Base-by-base conservation (phyloP, 2,113 vertebrate species). In the Butorides virescens region DNA sequence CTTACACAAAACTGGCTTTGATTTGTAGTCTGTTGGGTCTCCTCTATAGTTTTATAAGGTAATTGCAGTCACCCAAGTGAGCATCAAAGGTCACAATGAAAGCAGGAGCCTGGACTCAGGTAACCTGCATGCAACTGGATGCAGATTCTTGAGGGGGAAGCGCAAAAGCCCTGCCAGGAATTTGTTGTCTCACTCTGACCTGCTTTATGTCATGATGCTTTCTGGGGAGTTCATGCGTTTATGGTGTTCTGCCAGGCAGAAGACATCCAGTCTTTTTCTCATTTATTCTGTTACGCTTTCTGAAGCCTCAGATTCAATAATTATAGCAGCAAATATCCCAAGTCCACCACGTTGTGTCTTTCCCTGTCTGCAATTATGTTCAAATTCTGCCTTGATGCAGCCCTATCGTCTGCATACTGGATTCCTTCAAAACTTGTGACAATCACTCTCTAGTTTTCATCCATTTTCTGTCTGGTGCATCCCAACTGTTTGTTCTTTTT, bases 171-270 rank as follows among this genome's bases (percentile, higher is more conserved):
- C 22, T 82, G 58, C 46, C 44, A 49, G 70, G 56, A 53, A 6
- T 37, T 34, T 52, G 12, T 16, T 20, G 5, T 32, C 63, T 71
- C 4, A 1, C 20, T 55, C 74, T 14, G 53, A 23, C 39, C 53
- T 39, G 53, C 36, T 67, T 82, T 62, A 3, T 44, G 29, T 25
- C 22, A 32, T 36, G 13, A 21, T 30, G 37, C 27, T 26, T 77
- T 29, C 30, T 3, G 27, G 36, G 27, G 22, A 21, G 10, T 30
- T 71, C 0, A 0, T 7, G 3, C 39, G 2, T 46, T 8, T 10
- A 3, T 46, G 30, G 9, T 56, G 65, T 3, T 79, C 12, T 77
- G 44, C 53, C n/a, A 67, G 73, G 84, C 37, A 47, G 52, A 72
- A 62, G 34, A 27, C 8, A 1, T n/a, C 62, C 62, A 26, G 20